Percentiles rank a stretch among this genome's conserved stretches.
Evolutionary conservation across 2,797 vertebrate genomes (phyloP).

Genomic region (Semaprochilodus insignis): DNA sequence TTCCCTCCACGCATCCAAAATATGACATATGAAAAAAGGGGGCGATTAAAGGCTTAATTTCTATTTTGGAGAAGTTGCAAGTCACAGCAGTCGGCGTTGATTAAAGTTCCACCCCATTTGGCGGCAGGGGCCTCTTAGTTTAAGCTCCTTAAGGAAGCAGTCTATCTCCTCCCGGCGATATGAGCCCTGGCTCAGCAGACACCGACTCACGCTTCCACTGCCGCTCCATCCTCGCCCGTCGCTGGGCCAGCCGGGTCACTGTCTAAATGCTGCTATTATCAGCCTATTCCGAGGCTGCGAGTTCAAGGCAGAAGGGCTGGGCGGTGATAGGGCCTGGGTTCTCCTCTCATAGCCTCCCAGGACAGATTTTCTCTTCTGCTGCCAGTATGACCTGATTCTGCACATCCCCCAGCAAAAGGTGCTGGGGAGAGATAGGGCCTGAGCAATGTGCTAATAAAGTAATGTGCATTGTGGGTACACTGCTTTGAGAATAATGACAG

Average conservation of each 20-base stretch:
- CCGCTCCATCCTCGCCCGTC: constrained; percentile 42
- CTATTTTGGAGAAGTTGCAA: constrained; percentile 57
- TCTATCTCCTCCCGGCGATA: constrained; percentile 55
- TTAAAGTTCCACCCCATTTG: constrained; percentile 55
- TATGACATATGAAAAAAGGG: constrained; percentile 49
- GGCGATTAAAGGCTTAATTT: constrained; percentile 60
- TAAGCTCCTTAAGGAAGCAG: constrained; percentile 63
- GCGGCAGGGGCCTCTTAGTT: constrained; percentile 50
- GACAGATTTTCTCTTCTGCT: constrained; percentile 38
- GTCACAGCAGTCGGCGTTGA: constrained; percentile 57
- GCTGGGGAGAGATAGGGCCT: constrained; percentile 53
- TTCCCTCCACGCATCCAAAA: constrained; percentile 33
- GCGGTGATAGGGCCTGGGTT: constrained; percentile 31
- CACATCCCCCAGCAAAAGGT: constrained; percentile 50
- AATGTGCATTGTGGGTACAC: not conserved
- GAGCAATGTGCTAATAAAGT: constrained; percentile 28
- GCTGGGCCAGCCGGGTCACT: constrained; percentile 45
- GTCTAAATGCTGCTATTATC: constrained; percentile 54
- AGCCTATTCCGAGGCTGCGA: constrained; percentile 42
- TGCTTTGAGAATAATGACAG: constrained; percentile 24
- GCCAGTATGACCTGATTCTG: constrained; percentile 26
- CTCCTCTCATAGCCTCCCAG: constrained; percentile 37
- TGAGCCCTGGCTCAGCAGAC: constrained; percentile 54
- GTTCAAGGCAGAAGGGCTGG: constrained; percentile 40
- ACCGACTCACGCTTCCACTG: constrained; percentile 32